A percentile compares a stretch with the other conserved stretches of the same genome.
Evolutionary conservation across 2,888 invertebrate species (phyloP).

Genomic region (Athetis lepigone): DNA sequence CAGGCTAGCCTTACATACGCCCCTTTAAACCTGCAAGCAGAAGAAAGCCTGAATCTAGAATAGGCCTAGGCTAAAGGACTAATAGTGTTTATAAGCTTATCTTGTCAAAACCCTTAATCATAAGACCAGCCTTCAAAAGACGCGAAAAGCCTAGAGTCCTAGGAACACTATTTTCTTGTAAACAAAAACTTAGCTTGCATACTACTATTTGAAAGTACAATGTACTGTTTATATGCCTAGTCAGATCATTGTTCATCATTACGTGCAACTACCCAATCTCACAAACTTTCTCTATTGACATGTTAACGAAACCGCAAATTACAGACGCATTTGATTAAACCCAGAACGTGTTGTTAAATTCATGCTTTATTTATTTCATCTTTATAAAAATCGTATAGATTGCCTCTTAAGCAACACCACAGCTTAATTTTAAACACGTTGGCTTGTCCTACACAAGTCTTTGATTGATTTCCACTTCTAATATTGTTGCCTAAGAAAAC

Average conservation of each 20-base stretch:
- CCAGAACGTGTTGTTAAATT: neutral
- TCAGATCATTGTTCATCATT: slow-evolving; percentile 35
- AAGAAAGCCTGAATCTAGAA: too few species aligned
- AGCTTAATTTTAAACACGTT: slow-evolving; percentile 35
- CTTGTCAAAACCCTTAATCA: too few species aligned
- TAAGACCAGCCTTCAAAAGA: too few species aligned
- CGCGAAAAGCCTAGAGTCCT: too few species aligned
- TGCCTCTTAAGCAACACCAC: slow-evolving; percentile 12
- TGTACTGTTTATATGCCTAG: neutral
- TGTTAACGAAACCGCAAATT: slow-evolving; percentile 23
- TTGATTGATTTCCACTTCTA: slow-evolving; percentile 53
- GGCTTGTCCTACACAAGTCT: slow-evolving; percentile 40
- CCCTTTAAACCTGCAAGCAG: too few species aligned
- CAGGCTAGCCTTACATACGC: too few species aligned
- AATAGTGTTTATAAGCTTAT: too few species aligned
- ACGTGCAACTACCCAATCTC: slow-evolving; percentile 25
- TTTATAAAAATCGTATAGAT: neutral
- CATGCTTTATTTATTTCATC: neutral
- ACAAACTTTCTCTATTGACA: slow-evolving; percentile 34
- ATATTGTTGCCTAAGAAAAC: slow-evolving; percentile 31
- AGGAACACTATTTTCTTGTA: too few species aligned
- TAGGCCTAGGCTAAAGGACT: too few species aligned
- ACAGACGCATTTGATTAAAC: slow-evolving; percentile 1
- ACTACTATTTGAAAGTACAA: slow-evolving; percentile 14
- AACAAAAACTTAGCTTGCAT: too few species aligned